Conservation (phyloP, 2,113 vertebrate genomes). For the Leuciscus idus region DNA sequence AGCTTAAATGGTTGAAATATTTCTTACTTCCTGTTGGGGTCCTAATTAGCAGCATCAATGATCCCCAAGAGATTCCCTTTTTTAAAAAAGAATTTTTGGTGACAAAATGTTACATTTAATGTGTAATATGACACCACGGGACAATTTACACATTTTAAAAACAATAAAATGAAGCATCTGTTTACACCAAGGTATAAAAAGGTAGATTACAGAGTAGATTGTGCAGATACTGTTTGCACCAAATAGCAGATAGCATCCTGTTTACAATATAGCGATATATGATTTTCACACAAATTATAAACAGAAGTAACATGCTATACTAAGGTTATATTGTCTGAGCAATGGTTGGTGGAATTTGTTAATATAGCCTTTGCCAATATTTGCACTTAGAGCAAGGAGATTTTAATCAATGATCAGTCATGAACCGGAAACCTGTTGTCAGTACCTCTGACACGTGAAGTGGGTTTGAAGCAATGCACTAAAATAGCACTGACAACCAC, state of each 20-base stretch:
- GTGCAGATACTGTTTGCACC: not conserved
- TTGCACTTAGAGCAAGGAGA: not conserved
- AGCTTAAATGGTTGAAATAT: not conserved
- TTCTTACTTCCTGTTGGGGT: slow-evolving; percentile 2
- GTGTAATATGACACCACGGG: not conserved
- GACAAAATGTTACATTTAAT: not conserved
- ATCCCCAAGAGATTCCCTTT: not conserved
- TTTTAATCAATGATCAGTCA: not conserved
- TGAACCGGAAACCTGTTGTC: not conserved
- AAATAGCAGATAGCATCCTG: not conserved
- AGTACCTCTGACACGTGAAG: not conserved
- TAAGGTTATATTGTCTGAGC: not conserved
- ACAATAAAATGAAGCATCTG: not conserved
- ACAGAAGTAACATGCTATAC: not conserved
- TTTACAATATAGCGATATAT: not conserved
- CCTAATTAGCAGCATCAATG: not conserved
- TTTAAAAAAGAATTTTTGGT: not conserved
- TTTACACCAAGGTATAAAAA: not conserved
- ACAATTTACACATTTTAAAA: not conserved
- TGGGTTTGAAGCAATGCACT: not conserved
- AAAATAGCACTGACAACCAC: slow-evolving; percentile 15
- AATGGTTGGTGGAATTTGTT: not conserved
- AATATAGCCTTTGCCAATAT: not conserved
- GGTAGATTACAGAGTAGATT: not conserved
- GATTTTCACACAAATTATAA: not conserved